A percentile compares a stretch with the other conserved stretches of the same genome.
Conservation (phyloP, 2,113 vertebrate genomes). For the Nasalis larvatus region DNA sequence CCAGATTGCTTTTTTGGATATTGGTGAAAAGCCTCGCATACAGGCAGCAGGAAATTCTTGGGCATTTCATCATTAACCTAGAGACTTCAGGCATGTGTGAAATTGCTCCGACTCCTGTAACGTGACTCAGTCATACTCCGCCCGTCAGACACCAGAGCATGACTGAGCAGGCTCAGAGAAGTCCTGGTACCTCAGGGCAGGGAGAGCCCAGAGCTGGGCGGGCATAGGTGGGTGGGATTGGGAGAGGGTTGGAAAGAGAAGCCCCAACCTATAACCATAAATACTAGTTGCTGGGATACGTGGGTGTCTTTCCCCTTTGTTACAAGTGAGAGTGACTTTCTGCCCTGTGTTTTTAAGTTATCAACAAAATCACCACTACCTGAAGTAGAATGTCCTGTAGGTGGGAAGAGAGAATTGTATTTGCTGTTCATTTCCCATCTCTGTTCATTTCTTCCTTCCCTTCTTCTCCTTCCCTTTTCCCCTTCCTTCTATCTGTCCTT, state of each 20-base stretch:
- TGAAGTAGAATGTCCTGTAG: neutral
- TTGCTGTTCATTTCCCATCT: neutral
- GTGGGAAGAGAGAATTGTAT: neutral
- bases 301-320: neutral
- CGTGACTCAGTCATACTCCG: neutral
- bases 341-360: neutral
- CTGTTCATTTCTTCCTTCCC: neutral
- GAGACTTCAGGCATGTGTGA: neutral
- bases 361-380: neutral
- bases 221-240: rapidly evolving
- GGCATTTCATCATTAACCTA: neutral
- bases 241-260: neutral
- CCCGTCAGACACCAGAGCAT: neutral
- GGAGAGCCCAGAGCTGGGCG: neutral
- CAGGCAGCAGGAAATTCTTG: neutral
- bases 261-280: neutral
- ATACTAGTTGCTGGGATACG: neutral
- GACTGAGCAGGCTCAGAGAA: neutral
- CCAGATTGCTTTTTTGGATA: neutral
- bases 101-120: neutral
- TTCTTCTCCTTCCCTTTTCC: neutral
- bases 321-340: neutral
- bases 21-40: neutral
- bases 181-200: neutral
- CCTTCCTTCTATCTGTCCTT: neutral